phyloP scores from a whole-genome alignment of 2,888 invertebrate genomes.

The Phengaris arion region DNA sequence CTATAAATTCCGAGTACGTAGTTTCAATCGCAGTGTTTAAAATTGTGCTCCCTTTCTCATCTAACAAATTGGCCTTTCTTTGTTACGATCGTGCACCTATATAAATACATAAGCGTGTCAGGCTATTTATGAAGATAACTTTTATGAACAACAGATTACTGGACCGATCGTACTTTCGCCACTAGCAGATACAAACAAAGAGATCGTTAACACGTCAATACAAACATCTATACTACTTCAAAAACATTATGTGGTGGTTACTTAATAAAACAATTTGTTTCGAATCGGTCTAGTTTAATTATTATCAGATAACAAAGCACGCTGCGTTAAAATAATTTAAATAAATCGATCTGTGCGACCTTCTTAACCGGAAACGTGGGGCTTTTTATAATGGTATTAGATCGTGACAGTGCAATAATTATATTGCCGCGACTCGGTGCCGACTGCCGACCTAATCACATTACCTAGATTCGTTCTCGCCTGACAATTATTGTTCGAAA shows the following conservation, averaged over 20 bases:
- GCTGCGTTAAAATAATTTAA: conserved; percentile 43
- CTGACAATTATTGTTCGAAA: conserved; percentile 34
- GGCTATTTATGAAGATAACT: conserved; percentile 40
- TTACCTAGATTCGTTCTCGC: conserved; percentile 37
- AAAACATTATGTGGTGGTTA: background rate
- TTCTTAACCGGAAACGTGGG: conserved; percentile 48
- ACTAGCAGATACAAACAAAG: conserved; percentile 13
- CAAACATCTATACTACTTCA: background rate
- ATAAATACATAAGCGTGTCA: conserved; percentile 48
- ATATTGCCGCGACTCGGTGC: conserved; percentile 32
- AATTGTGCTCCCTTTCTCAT: conserved; percentile 76
- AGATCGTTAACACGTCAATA: background rate
- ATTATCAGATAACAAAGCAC: conserved; percentile 30
- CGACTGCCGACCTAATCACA: conserved; percentile 38
- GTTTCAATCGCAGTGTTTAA: conserved; percentile 70
- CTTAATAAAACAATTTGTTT: conserved; percentile 20
- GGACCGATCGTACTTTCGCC: conserved; percentile 19
- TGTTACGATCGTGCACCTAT: conserved; percentile 56
- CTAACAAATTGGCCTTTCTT: conserved; percentile 74
- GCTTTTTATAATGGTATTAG: conserved; percentile 44
- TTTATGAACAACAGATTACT: conserved; percentile 36
- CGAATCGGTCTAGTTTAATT: conserved; percentile 22
- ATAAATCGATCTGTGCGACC: conserved; percentile 45
- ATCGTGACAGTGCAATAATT: conserved; percentile 44
- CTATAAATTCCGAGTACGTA: conserved; percentile 75